Evolutionary conservation across 2,113 vertebrate species (phyloP), one percentile per base, ranked within the genome.

Genomic region (Syngnathoides biaculeatus): DNA sequence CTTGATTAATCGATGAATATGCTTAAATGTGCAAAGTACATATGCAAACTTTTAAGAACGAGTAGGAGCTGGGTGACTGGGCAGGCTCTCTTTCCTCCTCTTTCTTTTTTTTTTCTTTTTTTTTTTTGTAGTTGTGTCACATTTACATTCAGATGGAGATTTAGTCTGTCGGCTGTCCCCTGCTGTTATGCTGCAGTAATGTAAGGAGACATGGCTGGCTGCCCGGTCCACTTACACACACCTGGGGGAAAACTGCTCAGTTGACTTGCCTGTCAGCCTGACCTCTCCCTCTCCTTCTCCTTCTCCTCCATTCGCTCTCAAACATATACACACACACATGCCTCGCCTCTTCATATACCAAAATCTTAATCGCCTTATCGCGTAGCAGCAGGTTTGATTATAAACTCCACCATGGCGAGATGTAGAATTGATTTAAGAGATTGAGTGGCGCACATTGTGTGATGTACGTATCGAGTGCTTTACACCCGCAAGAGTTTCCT

Each of bases 41-140:
- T 40, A 56, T 84, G 67, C 64, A 48, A 20, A 4, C 13, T 15
- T 14, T 45, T 7, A 56, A 27, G 24, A 26, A 6, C 15, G 4
- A 7, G 11, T 27, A 26, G 26, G 13, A 43, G 83, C 79, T 73
- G 74, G 86, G 82, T 83, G 85, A 88, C 85, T 84, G 83, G 75
- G 15, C 30, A 20, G 15, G 17, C 27, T 20, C 57, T 19, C 5
- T 59, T 26, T 15, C 19, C 38, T n/a, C n/a, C n/a, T n/a, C n/a
- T n/a, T n/a, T n/a, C n/a, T n/a, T n/a, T n/a, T n/a, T 7, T 50
- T 20, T 15, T 6, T 50, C 14, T 8, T 6, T 15, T 20, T n/a
- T 61, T 20, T 40, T 20, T 61, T n/a, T 8, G 91, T 95, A 56
- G 30, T 75, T 94, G 82, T 94, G 93, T 88, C 97, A 96, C 80